These are phyloP conservation scores for Coranthus polyacanthus DNA, from an alignment of 2,797 vertebrate genomes.

Conservation along the genomic window DNA sequence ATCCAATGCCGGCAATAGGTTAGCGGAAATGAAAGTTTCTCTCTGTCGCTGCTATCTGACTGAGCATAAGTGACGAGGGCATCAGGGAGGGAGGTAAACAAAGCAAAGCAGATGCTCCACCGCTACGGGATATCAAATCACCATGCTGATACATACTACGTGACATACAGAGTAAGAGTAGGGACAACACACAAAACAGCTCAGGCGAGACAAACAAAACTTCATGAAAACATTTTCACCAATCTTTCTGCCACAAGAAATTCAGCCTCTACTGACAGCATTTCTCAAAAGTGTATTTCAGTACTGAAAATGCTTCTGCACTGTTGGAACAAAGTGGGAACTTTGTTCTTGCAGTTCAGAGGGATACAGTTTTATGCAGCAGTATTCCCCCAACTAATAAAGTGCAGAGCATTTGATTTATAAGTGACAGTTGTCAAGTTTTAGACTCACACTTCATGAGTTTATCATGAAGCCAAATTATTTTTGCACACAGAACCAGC, in stretches of 20 bases:
- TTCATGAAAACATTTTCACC: slow-evolving; percentile 44
- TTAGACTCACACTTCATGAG: slow-evolving; percentile 27
- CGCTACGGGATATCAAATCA: slow-evolving; percentile 68
- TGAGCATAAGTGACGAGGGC: slow-evolving; percentile 69
- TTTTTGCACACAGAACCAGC: slow-evolving; percentile 44
- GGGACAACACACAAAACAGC: slow-evolving; percentile 43
- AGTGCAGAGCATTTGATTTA: slow-evolving; percentile 45
- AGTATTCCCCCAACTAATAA: slow-evolving; percentile 36
- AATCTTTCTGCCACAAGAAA: slow-evolving; percentile 46
- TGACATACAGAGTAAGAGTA: slow-evolving; percentile 65
- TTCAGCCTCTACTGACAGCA: slow-evolving; percentile 56
- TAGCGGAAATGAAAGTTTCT: slow-evolving; percentile 72
- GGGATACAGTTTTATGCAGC: slow-evolving; percentile 21
- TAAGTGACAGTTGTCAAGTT: slow-evolving; percentile 50
- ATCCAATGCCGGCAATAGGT: slow-evolving; percentile 33
- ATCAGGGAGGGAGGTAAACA: slow-evolving; percentile 71
- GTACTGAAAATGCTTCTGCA: slow-evolving; percentile 19
- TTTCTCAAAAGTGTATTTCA: slow-evolving; percentile 45
- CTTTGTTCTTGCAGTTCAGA: too few relatives aligned
- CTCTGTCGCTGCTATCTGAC: slow-evolving; percentile 49
- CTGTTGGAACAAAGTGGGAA: slow-evolving; percentile 31
- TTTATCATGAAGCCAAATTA: slow-evolving; percentile 58
- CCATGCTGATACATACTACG: slow-evolving; percentile 51
- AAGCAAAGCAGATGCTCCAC: slow-evolving; percentile 72
- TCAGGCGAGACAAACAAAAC: slow-evolving; percentile 51